A percentile compares a stretch with the other conserved stretches of the same genome.
Evolutionary conservation across 2,797 vertebrate genomes (phyloP).

Genomic region (Eupleurogrammus muticus): DNA sequence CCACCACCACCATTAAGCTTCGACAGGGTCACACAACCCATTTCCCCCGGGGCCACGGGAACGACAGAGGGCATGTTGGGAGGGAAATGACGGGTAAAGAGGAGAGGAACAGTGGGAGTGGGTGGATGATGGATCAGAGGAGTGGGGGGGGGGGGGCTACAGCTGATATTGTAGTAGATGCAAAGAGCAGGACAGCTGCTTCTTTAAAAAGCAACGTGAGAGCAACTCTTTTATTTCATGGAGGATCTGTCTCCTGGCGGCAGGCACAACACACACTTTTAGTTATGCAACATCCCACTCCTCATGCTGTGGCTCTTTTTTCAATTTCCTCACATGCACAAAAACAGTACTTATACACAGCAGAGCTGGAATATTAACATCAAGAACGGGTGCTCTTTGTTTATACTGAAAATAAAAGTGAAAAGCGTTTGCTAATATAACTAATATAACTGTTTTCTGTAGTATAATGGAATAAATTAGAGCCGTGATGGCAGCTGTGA

Average conservation of each 20-base stretch:
- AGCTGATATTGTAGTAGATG: conserved; percentile 30
- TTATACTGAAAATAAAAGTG: background rate
- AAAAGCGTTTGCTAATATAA: background rate
- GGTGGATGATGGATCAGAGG: conserved; percentile 36
- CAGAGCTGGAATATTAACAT: conserved; percentile 9
- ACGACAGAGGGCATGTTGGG: conserved; percentile 24
- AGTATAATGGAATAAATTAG: background rate
- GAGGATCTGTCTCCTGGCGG: conserved; percentile 34
- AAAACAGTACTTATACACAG: too few relatives aligned
- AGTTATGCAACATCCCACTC: conserved; percentile 5
- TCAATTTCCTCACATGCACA: conserved; percentile 4
- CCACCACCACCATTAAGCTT: conserved; percentile 27
- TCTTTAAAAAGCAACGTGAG: conserved; percentile 10
- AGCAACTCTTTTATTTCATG: conserved; percentile 35
- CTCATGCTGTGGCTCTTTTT: conserved; percentile 8
- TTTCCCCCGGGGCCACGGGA: conserved; percentile 37
- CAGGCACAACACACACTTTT: conserved; percentile 15
- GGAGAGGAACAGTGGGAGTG: conserved; percentile 46
- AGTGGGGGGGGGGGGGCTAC: conserved; percentile 5
- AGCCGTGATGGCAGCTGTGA: conserved; percentile 1
- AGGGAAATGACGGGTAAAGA: conserved; percentile 32
- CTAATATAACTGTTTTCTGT: background rate
- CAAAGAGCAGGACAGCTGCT: conserved; percentile 20
- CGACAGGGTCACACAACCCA: conserved; percentile 49
- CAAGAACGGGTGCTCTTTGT: conserved; percentile 1